Evolutionary conservation across 2,888 invertebrate species (phyloP).

Genomic region (Cryptocheilus praepositus): DNA sequence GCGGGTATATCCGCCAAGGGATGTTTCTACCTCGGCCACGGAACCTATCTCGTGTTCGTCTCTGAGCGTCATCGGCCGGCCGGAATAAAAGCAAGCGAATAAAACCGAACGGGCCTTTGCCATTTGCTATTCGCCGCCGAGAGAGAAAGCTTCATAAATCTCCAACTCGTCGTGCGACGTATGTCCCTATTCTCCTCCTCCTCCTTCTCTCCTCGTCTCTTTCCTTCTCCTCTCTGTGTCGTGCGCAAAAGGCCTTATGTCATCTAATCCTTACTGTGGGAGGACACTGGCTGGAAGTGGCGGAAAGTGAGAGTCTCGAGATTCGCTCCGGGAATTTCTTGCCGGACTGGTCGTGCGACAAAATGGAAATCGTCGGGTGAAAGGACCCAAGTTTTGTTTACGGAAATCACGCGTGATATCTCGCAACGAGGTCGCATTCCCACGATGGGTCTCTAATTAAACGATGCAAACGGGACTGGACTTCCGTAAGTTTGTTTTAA

Average conservation of each 20-base stretch:
- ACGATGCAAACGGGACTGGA: too few species aligned
- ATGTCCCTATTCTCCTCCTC: not conserved
- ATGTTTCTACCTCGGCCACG: constrained; percentile 31
- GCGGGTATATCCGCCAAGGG: constrained; percentile 22
- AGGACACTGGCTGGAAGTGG: constrained; percentile 35
- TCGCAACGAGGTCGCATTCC: constrained; percentile 18
- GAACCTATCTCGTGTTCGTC: not conserved
- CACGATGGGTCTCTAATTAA: constrained; percentile 26
- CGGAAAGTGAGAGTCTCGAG: constrained; percentile 62
- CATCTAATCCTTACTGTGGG: constrained; percentile 48
- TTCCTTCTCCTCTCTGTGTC: constrained; percentile 19
- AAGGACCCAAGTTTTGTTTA: constrained; percentile 36
- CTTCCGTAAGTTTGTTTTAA: too few species aligned
- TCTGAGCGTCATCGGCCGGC: constrained; percentile 32
- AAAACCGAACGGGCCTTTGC: constrained; percentile 24
- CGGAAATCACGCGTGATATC: constrained; percentile 27
- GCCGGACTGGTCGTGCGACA: constrained; percentile 13
- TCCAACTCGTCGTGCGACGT: constrained; percentile 21
- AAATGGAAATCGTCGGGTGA: constrained; percentile 43
- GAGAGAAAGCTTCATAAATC: constrained; percentile 68
- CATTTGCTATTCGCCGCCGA: constrained; percentile 47
- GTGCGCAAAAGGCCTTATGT: constrained; percentile 54
- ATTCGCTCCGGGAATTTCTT: constrained; percentile 20
- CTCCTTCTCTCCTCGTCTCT: not conserved
- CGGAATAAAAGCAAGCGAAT: constrained; percentile 45